phyloP scores from a whole-genome alignment of 1,140 invertebrate species.

The Bombus breviceps region DNA sequence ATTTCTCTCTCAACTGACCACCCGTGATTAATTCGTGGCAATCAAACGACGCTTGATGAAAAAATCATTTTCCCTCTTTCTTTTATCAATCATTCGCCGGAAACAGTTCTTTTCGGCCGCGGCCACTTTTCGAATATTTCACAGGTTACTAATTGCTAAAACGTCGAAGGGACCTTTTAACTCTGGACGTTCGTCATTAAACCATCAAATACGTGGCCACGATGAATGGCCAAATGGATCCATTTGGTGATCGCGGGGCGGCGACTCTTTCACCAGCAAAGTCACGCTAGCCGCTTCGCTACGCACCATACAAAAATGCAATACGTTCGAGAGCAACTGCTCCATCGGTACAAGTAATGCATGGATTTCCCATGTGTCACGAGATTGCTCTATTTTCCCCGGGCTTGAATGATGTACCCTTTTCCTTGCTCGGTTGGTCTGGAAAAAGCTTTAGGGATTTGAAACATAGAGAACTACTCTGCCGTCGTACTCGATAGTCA shows the following conservation, averaged over 20 bases:
- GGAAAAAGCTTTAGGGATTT: conserved; percentile 48
- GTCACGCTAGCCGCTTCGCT: not conserved
- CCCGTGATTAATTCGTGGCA: not conserved
- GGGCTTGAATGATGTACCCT: conserved; percentile 48
- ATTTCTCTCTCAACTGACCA: not conserved
- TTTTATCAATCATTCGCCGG: not conserved
- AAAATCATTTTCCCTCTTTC: not conserved
- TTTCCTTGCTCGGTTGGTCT: conserved; percentile 55
- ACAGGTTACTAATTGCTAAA: conserved; percentile 18
- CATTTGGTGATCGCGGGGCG: conserved; percentile 41
- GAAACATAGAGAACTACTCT: conserved; percentile 51
- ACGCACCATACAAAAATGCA: conserved; percentile 27
- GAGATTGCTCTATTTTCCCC: conserved; percentile 54
- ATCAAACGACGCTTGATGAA: not conserved
- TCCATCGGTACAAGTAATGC: conserved; percentile 38
- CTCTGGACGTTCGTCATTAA: conserved; percentile 40
- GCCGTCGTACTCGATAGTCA: conserved; percentile 29
- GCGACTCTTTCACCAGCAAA: not conserved
- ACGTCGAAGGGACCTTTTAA: conserved; percentile 20
- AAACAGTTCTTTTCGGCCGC: not conserved
- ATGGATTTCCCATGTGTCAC: conserved; percentile 59
- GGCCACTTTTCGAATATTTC: not conserved
- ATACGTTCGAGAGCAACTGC: conserved; percentile 27
- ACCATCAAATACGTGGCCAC: conserved; percentile 18
- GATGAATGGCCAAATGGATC: conserved; percentile 32